Percentiles rank a stretch among this genome's conserved stretches.
phyloP scores from a whole-genome alignment of 2,888 invertebrate species.

The Polydrusus tereticollis region DNA sequence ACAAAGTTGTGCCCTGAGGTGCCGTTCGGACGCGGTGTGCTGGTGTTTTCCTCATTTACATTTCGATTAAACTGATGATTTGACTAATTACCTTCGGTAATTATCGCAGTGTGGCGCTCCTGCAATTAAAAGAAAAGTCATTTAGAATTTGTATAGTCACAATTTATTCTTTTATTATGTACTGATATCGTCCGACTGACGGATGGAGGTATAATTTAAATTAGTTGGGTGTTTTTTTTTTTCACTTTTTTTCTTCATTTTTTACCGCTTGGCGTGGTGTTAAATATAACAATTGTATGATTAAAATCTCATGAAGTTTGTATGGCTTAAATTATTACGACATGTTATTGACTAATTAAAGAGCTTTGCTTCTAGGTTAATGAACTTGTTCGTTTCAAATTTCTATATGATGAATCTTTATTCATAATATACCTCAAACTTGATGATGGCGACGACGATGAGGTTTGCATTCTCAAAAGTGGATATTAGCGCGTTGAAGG shows the following conservation, averaged over 20 bases:
- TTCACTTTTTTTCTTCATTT: background rate
- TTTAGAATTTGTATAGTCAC: conserved; percentile 40
- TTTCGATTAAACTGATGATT: conserved; percentile 44
- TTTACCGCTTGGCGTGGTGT: background rate
- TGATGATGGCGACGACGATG: too few species aligned
- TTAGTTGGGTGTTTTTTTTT: conserved; percentile 3
- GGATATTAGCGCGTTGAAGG: too few species aligned
- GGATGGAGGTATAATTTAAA: conserved; percentile 34
- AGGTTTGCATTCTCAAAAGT: too few species aligned
- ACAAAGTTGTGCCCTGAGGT: conserved; percentile 9
- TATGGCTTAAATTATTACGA: conserved; percentile 12
- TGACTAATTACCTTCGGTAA: conserved; percentile 43
- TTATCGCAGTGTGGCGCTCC: conserved; percentile 44
- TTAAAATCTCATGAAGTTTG: background rate
- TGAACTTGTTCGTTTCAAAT: background rate
- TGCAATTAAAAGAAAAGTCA: conserved; percentile 44
- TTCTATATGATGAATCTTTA: too few species aligned
- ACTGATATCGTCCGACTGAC: conserved; percentile 30
- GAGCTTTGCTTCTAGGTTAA: background rate
- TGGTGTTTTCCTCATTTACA: conserved; percentile 35
- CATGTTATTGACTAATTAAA: conserved; percentile 9
- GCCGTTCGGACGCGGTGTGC: conserved; percentile 4
- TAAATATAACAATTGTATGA: conserved; percentile 14
- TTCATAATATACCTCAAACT: too few species aligned
- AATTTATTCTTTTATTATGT: conserved; percentile 26